Conservation (phyloP, 2,888 invertebrate genomes). For the Escarpia spicata region DNA sequence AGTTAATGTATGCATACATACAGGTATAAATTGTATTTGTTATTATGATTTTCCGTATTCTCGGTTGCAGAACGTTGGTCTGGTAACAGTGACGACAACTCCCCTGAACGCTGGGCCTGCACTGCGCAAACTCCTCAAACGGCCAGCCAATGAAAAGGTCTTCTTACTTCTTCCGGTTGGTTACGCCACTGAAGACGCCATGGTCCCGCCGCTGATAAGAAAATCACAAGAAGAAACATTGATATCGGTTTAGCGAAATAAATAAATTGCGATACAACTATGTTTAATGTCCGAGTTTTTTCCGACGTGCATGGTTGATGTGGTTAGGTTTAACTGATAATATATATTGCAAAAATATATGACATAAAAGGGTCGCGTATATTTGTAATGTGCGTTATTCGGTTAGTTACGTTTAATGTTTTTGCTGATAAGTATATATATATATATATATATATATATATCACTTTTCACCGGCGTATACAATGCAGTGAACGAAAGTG, state of each 20-base stretch:
- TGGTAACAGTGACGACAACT: slow-evolving; percentile 87
- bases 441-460: not conserved
- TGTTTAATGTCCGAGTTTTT: not conserved
- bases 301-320: not conserved
- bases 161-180: slow-evolving; percentile 86
- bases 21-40: too few relatives aligned
- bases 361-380: not conserved
- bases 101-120: slow-evolving; percentile 90
- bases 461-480: not conserved
- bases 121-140: slow-evolving; percentile 77
- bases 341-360: not conserved
- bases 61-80: slow-evolving; percentile 78
- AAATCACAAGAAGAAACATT: slow-evolving; percentile 75
- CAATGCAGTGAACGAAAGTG: not conserved
- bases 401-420: not conserved
- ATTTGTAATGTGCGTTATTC: not conserved
- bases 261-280: not conserved
- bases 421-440: not conserved
- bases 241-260: not conserved
- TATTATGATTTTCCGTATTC: not conserved
- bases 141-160: slow-evolving; percentile 81
- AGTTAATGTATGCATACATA: too few relatives aligned
- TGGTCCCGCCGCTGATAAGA: slow-evolving; percentile 80
- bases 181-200: slow-evolving; percentile 80
- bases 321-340: not conserved